These are phyloP conservation scores for Drosophila guanche DNA, from an alignment of 1,140 invertebrate genomes.

Conservation along the genomic window DNA sequence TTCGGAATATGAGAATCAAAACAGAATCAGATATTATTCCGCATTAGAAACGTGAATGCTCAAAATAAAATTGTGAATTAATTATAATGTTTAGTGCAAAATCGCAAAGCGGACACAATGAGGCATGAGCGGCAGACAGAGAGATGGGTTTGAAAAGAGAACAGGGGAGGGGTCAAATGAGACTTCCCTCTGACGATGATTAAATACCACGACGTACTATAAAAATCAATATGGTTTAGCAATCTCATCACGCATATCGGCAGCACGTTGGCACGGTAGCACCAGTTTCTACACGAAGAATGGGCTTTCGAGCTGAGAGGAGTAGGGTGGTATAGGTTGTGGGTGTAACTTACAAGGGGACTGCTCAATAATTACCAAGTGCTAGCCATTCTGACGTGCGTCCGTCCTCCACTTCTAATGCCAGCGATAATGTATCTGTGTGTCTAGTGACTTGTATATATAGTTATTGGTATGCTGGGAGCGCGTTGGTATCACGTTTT, in stretches of 20 bases:
- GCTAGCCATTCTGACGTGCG: slow-evolving; percentile 63
- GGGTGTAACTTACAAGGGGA: slow-evolving; percentile 1
- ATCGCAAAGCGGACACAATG: slow-evolving; percentile 21
- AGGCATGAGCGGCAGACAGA: background rate
- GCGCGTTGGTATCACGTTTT: slow-evolving; percentile 28
- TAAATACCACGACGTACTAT: slow-evolving; percentile 54
- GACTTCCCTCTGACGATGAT: slow-evolving; percentile 48
- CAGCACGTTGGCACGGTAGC: slow-evolving; percentile 53
- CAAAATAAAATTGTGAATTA: slow-evolving; percentile 33
- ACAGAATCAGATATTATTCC: slow-evolving; percentile 28
- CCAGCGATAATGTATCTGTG: slow-evolving; percentile 27
- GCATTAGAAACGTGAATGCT: slow-evolving; percentile 21
- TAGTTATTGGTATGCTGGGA: too few species aligned
- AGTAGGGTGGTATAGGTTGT: background rate
- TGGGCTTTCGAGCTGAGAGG: background rate
- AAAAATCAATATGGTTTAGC: slow-evolving; percentile 70
- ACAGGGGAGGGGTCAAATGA: slow-evolving; percentile 1
- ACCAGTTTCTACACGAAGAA: background rate
- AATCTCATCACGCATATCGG: slow-evolving; percentile 67
- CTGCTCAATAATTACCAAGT: slow-evolving; percentile 63
- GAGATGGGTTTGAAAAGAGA: background rate
- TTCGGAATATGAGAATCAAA: slow-evolving; percentile 9
- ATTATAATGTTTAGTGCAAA: slow-evolving; percentile 46
- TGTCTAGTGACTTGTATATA: slow-evolving; percentile 12
- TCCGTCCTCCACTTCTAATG: slow-evolving; percentile 24